Conservation (phyloP, 1,140 invertebrate genomes). For the Heterodera schachtii region DNA sequence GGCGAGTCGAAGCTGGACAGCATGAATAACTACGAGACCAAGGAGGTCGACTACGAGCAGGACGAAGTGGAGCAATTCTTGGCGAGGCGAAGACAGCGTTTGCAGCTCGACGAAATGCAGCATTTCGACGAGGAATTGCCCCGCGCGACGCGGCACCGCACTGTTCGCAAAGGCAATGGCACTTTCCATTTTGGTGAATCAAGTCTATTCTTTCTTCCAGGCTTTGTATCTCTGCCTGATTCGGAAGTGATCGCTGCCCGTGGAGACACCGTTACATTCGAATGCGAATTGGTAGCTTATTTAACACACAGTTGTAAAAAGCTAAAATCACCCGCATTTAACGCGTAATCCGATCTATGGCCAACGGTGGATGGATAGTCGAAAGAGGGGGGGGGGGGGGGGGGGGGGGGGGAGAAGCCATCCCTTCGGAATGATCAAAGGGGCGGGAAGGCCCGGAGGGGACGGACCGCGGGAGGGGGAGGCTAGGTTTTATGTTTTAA, state of each 20-base stretch:
- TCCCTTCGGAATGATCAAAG: not conserved
- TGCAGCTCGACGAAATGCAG: slow-evolving; percentile 29
- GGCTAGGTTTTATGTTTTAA: too few species aligned
- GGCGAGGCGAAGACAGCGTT: slow-evolving; percentile 21
- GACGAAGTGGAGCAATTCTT: slow-evolving; percentile 32
- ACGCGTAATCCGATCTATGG: not conserved
- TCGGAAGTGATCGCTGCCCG: slow-evolving; percentile 46
- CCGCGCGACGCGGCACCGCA: slow-evolving; percentile 13
- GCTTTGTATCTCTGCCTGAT: slow-evolving; percentile 33
- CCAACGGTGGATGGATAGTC: too few species aligned
- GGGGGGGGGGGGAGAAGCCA: too few species aligned
- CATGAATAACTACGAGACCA: slow-evolving; percentile 3
- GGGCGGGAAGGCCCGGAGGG: too few species aligned
- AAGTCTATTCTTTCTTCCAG: not conserved
- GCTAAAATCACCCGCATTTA: not conserved
- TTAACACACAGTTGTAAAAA: not conserved
- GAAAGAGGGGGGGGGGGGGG: too few species aligned
- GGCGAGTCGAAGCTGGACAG: not conserved
- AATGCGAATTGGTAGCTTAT: slow-evolving; percentile 49
- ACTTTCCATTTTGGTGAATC: too few species aligned
- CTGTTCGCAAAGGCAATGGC: slow-evolving; percentile 15
- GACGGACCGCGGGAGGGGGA: not conserved
- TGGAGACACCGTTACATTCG: slow-evolving; percentile 57
- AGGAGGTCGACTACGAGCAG: slow-evolving; percentile 15
- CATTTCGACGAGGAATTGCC: slow-evolving; percentile 13